Evolutionary conservation across 2,797 vertebrate genomes (phyloP).

Genomic region (Mormyrus proboscirostris): DNA sequence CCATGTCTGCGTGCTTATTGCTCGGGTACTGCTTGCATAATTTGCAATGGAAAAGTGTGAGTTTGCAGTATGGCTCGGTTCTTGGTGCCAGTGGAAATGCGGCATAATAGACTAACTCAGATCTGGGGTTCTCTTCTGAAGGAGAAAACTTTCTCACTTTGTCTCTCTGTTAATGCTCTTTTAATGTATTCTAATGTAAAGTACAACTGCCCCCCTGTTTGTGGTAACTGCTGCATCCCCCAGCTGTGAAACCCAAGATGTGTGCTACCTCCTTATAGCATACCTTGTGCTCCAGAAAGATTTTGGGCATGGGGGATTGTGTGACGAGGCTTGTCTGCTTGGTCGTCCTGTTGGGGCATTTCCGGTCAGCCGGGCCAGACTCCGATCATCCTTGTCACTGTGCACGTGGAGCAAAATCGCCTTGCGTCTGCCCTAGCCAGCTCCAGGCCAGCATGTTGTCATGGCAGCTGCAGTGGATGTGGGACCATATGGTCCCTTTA

Average conservation of each 20-base stretch:
- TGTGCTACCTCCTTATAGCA: neutral
- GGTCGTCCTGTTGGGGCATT: neutral
- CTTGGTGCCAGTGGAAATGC: neutral
- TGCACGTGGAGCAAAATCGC: neutral
- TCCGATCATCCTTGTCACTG: neutral
- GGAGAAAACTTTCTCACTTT: neutral
- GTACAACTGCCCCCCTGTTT: neutral
- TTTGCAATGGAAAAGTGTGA: neutral
- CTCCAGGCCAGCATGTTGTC: neutral
- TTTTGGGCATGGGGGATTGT: neutral
- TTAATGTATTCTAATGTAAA: neutral
- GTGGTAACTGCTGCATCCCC: neutral
- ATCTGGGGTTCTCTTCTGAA: neutral
- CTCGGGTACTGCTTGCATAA: neutral
- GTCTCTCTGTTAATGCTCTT: neutral
- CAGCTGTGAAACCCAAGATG: neutral
- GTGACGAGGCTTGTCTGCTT: neutral
- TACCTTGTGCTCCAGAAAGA: neutral
- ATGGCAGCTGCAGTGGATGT: constrained; percentile 56
- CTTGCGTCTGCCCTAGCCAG: neutral
- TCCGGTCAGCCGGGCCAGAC: neutral
- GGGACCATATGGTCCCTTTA: constrained; percentile 94
- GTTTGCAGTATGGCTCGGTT: neutral
- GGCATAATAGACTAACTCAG: neutral
- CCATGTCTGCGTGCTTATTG: neutral